A percentile compares a stretch with the other conserved stretches of the same genome.
These are phyloP conservation scores for Sarcophaga carnaria DNA, from an alignment of 2,888 invertebrate species.

Conservation along the genomic window DNA sequence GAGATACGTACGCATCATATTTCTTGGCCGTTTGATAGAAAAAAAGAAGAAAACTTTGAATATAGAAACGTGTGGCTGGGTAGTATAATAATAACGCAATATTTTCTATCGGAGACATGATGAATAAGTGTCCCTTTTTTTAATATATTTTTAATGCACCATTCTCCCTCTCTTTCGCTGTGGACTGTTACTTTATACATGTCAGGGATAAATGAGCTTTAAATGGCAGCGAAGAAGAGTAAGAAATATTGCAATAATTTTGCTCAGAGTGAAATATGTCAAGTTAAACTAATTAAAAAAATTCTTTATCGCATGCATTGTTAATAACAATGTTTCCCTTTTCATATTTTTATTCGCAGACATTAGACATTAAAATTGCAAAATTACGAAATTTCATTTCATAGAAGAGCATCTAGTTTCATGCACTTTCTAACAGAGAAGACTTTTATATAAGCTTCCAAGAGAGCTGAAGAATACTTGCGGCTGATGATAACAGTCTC, in stretches of 20 bases:
- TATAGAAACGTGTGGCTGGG: neutral
- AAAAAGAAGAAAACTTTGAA: neutral
- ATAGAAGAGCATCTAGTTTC: too few relatives aligned
- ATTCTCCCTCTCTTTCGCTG: neutral
- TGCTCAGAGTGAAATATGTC: neutral
- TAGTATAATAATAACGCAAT: too few relatives aligned
- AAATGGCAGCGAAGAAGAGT: constrained; percentile 1
- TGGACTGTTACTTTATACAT: neutral
- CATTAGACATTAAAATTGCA: neutral
- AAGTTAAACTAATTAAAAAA: neutral
- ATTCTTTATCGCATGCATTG: neutral
- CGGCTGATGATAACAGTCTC: too few relatives aligned
- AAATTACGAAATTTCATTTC: too few relatives aligned
- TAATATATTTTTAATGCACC: neutral
- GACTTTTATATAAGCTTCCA: too few relatives aligned
- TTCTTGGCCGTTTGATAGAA: constrained; percentile 31
- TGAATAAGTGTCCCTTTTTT: neutral
- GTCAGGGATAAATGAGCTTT: constrained; percentile 45
- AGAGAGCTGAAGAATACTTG: too few relatives aligned
- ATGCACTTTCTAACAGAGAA: too few relatives aligned
- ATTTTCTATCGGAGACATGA: constrained; percentile 7
- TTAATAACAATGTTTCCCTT: neutral
- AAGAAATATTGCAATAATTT: neutral
- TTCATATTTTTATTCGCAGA: neutral
- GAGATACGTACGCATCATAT: constrained; percentile 46